phyloP scores from a whole-genome alignment of 64 coral and sea anemone genomes.

The Stichodactyla mertensii region DNA sequence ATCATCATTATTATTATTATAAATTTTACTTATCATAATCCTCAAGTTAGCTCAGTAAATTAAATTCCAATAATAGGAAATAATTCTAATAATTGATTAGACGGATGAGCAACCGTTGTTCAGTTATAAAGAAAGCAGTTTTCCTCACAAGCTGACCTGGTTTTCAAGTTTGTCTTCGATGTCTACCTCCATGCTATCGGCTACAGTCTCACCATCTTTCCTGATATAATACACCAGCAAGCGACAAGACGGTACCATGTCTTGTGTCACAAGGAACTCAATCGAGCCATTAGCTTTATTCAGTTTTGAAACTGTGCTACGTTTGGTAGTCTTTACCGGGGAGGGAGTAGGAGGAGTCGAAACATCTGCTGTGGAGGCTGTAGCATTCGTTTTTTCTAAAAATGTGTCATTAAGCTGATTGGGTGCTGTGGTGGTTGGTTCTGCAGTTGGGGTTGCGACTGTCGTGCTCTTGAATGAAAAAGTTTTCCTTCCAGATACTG shows the following conservation, averaged over 20 bases:
- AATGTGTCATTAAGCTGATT: background rate
- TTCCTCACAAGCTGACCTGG: slow-evolving; percentile 34
- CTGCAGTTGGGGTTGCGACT: background rate
- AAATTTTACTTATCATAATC: no score
- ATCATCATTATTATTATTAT: no score
- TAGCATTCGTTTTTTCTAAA: background rate
- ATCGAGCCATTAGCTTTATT: slow-evolving; percentile 23
- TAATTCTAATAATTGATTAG: no score
- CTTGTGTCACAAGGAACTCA: slow-evolving; percentile 60
- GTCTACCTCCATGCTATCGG: slow-evolving; percentile 62
- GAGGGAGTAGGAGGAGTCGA: background rate
- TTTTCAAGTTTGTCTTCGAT: slow-evolving; percentile 88
- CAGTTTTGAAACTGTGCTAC: background rate
- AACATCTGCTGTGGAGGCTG: background rate
- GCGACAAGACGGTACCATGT: slow-evolving; percentile 78
- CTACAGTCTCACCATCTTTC: slow-evolving; percentile 75
- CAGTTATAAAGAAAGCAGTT: background rate
- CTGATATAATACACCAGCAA: slow-evolving; percentile 76
- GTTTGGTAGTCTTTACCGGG: background rate
- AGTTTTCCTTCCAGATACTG: background rate
- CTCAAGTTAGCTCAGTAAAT: no score
- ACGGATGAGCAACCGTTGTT: background rate
- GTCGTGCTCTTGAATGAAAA: background rate
- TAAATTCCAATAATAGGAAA: no score
- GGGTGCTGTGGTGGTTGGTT: background rate